A percentile compares a stretch with the other conserved stretches of the same genome.
Evolutionary conservation across 2,888 invertebrate genomes (phyloP).

Genomic region (Campopleginae sp.): DNA sequence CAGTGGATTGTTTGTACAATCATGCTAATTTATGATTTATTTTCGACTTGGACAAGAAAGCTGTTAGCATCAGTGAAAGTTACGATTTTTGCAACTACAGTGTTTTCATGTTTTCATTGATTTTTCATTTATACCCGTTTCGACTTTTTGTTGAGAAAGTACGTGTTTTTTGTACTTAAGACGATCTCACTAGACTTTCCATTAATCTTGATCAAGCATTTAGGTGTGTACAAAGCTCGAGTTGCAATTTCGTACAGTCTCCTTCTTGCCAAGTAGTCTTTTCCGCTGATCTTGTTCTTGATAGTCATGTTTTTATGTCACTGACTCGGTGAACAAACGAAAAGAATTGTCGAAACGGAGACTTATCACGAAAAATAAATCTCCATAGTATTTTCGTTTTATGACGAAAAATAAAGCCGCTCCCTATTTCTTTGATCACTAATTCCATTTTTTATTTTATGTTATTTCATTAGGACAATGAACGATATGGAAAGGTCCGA

Average conservation of each 20-base stretch:
- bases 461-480: slow-evolving; percentile 36
- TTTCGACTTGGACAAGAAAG: not conserved
- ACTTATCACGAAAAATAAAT: not conserved
- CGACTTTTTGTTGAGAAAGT: slow-evolving; percentile 13
- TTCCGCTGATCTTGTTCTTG: slow-evolving; percentile 50
- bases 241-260: slow-evolving; percentile 34
- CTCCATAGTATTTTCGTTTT: not conserved
- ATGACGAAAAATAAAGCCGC: not conserved
- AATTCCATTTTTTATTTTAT: not conserved
- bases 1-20: not conserved
- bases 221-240: slow-evolving; percentile 42
- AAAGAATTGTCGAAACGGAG: not conserved
- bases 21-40: not conserved
- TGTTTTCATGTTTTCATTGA: not conserved
- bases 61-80: not conserved
- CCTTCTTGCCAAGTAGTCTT: slow-evolving; percentile 38
- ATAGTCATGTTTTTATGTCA: not conserved
- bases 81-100: not conserved
- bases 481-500: slow-evolving; percentile 70
- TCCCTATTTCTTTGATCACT: not conserved
- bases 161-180: not conserved
- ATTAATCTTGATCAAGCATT: slow-evolving; percentile 63
- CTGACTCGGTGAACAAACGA: not conserved
- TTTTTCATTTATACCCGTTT: not conserved
- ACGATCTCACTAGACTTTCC: slow-evolving; percentile 30